phyloP scores from a whole-genome alignment of 2,888 invertebrate genomes.

The Artemia sp. region DNA sequence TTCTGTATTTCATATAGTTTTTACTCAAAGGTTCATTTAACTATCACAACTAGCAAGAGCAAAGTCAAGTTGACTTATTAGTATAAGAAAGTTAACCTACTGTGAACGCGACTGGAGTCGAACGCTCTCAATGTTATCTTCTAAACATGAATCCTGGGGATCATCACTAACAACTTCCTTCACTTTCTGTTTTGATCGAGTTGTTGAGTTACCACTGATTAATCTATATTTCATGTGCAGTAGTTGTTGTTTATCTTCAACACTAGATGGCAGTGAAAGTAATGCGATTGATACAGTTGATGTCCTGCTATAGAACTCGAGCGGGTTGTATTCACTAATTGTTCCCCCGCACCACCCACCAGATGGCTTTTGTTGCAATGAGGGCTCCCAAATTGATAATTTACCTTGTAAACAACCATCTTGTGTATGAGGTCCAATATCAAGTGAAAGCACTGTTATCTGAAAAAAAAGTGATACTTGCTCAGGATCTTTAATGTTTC shows the following conservation, averaged over 20 bases:
- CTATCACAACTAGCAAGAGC: no score
- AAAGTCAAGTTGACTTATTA: no score
- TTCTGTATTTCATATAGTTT: no score
- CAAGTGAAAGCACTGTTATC: background rate
- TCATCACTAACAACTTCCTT: no score
- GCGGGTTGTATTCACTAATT: background rate
- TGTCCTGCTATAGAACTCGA: background rate
- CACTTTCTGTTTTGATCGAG: no score
- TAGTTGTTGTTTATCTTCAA: background rate
- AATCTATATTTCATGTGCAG: constrained; percentile 3
- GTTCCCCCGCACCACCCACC: background rate
- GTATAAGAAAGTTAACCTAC: no score
- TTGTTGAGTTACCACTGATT: background rate
- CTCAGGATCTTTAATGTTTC: no score
- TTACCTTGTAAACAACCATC: background rate
- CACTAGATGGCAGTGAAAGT: background rate
- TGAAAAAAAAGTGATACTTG: background rate
- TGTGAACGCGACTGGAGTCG: no score
- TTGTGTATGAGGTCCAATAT: background rate
- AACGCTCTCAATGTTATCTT: no score
- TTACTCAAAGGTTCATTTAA: no score
- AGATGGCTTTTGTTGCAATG: background rate
- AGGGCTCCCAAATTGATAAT: background rate
- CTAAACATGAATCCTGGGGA: no score
- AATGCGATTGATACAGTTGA: background rate